Evolutionary conservation across 1,140 invertebrate species (phyloP), one percentile per base, ranked within the genome.

Genomic region (Holcopasites calliopsidis): DNA sequence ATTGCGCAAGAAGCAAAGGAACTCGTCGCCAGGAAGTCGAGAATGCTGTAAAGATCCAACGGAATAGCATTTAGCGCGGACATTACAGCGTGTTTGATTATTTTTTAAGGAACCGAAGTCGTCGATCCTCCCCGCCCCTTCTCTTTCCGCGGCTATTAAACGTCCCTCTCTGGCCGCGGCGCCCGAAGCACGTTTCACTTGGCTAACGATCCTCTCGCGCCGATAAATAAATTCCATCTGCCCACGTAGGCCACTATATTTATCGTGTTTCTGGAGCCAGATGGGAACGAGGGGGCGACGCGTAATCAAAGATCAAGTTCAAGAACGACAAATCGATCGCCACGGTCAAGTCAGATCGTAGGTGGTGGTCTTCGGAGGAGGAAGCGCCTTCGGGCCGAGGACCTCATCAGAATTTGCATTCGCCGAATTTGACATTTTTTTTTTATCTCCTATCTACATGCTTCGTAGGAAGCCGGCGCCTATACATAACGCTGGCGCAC

Each of bases 241-340:
- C 18, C 65, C 50, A 50, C 73, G 64, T 76, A 62, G 28, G 38
- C 35, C 18, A 44, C 35, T 23, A 42, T 80, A 64, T 77, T 47
- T 72, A 57, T 69, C 31, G 66, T 80, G 40, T 66, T 72, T 31
- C 58, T 16, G 11, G 31, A 23, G 1, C 21, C 23, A 13, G 11
- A 26, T 3, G 47, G 6, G 1, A 16, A 23, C n/a, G 7, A 35
- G 26, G 0, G 16, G 8, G 38, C n/a, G 33, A 26, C 42, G 16
- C 26, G 61, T n/a, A 47, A 50, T 31, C 54, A 11, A 33, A 40
- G 57, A 73, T 82, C 80, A 83, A 79, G 82, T 82, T 83, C 80
- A 82, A 76, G 80, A 82, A 18, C 76, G 55, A 65, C n/a, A 16
- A 54, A 66, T 66, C 31, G 35, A 61, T 44, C 35, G 2, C 47